Evolutionary conservation across 2,888 invertebrate species (phyloP), one percentile per base, ranked within the genome.

Genomic region (Timandra comae): DNA sequence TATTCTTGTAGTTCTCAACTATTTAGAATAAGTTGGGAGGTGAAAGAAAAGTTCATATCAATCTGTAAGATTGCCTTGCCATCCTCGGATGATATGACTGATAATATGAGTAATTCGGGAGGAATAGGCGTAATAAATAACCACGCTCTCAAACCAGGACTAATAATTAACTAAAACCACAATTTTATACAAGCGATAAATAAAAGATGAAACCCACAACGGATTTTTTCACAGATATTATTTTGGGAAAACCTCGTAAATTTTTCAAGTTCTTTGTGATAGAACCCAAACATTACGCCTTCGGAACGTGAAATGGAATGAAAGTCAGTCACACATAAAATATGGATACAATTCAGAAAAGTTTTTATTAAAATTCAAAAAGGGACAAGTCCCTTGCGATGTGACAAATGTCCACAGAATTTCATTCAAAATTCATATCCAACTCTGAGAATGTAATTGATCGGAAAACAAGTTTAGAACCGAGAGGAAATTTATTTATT

Each of bases 361-460:
- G 43, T 49, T 49, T 46, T 46, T 46, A 46, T 39, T 46, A 43
- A 49, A 46, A 49, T 42, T 40, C 40, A 36, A 45, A 40, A 41
- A 49, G 43, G 44, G 41, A 42, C 41, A 42, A 24, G 41, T 45
- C 47, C 38, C 45, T 29, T 31, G 43, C 32, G 44, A 40, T 38
- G 40, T 49, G 49, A 49, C 40, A 40, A 38, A 46, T 44, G 40
- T 44, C 36, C 40, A 27, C 35, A 23, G 21, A 34, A 43, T 27
- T 36, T 43, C 33, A 32, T 45, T 34, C 43, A 33, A 41, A 42
- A 41, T 47, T 38, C 38, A 41, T 45, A 38, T 35, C 38, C 37
- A 47, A 49, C 47, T 43, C 53, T 49, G 27, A 35, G 36, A 33
- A 37, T 36, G 41, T 52, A 54, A 56, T 56, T 53, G 52, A 58